Conservation (phyloP, 2,888 invertebrate genomes). For the Zootermopsis nevadensis region DNA sequence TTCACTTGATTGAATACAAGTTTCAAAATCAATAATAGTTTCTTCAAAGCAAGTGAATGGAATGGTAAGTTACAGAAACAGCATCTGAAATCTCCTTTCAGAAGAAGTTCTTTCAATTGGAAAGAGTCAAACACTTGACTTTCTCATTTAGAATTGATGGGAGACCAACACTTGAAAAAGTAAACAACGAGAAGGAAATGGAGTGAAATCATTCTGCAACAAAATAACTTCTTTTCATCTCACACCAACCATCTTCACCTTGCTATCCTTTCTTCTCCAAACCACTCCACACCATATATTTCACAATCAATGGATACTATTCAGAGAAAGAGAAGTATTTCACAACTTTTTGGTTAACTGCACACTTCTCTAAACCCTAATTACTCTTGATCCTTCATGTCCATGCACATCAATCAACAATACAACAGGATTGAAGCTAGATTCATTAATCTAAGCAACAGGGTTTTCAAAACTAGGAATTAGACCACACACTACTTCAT, state of each 20-base stretch:
- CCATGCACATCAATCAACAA: background rate
- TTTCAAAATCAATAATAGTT: too few relatives aligned
- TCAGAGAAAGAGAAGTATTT: background rate
- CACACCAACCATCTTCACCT: background rate
- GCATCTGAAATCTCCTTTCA: background rate
- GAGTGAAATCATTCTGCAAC: constrained; percentile 25
- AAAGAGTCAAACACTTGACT: background rate
- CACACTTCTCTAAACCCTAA: background rate
- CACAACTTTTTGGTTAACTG: background rate
- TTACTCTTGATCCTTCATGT: background rate
- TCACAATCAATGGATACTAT: background rate
- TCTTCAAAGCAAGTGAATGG: too few relatives aligned
- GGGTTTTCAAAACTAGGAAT: too few relatives aligned
- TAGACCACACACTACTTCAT: too few relatives aligned
- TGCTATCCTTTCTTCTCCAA: background rate
- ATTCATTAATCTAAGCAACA: too few relatives aligned
- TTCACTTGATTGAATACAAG: too few relatives aligned
- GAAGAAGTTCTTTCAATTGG: background rate
- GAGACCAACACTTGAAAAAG: constrained; percentile 11
- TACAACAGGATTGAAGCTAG: too few relatives aligned
- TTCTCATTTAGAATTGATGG: background rate
- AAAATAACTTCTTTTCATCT: background rate
- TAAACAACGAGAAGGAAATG: constrained; percentile 10
- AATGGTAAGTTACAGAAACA: background rate
- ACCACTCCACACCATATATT: background rate